Base-by-base conservation (phyloP, 2,113 vertebrate genomes). In the Sitta europaea region DNA sequence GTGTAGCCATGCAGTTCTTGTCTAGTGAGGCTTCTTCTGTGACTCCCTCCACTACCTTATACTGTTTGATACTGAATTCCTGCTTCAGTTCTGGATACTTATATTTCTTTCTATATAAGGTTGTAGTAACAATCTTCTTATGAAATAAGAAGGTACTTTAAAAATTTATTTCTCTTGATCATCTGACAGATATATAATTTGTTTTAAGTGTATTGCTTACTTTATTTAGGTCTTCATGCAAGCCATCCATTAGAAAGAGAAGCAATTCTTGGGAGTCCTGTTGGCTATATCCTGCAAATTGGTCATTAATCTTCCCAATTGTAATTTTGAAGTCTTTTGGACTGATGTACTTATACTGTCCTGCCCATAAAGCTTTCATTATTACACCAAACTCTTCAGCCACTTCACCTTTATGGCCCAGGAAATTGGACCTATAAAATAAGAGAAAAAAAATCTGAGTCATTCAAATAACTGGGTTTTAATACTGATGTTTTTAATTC, bases 181-280 rank as follows among this genome's bases (percentile, higher is more conserved):
- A 48, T 55, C 18, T 71, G 42, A 62, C 17, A 79, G 38, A 68
- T 31, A 19, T 0, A 10, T 22, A 5, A 24, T 40, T 79, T 40
- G 40, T 40, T 40, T 11, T 63, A 79, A 90, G 25, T 28, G 24
- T 40, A 42, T 48, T 77, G 58, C 96, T 97, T 98, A 99, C 99
- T 98, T 99, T 99, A 97, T 99, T 99, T 67, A 99, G 98, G 92
- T 99, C 99, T 97, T 99, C 99, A 10, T 99, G 99, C 57, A 99
- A 98, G 59, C 99, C 99, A 40, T 99, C 99, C 99, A 99, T 99
- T 50, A 99, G 98, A 95, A 99, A 99, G 54, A 99, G 98, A 63
- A 99, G 98, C 92, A 99, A 86, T 93, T 99, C 99, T 96, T 99
- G 99, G 15, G 99, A 99, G 97, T 99, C 99, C 79, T 99, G 99